Conservation (phyloP, 2,797 vertebrate species). For the Iguana delicatissima region DNA sequence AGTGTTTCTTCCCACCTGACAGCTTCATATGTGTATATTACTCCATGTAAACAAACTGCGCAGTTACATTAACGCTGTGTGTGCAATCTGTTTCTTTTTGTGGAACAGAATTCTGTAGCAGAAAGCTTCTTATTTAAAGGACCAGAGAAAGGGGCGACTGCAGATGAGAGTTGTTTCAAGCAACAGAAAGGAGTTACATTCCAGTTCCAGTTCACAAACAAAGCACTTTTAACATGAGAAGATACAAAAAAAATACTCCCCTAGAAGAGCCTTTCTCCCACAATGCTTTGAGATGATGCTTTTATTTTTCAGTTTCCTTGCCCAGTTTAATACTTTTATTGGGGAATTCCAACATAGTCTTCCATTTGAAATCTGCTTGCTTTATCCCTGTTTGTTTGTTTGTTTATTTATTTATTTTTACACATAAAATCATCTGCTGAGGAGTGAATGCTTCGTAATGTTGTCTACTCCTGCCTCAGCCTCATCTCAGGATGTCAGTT, state of each 20-base stretch:
- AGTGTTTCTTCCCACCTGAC: background rate
- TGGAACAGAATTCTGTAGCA: background rate
- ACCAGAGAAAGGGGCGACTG: background rate
- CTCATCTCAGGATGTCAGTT: no score
- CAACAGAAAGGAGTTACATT: background rate
- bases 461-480: no score
- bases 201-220: background rate
- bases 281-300: background rate
- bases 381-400: no score
- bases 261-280: background rate
- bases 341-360: background rate
- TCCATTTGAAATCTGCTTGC: background rate
- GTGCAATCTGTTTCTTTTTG: no score
- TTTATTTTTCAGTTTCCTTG: background rate
- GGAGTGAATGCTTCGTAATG: no score
- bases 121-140: background rate
- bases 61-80: no score
- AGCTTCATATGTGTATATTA: background rate
- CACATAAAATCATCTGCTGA: no score
- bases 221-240: background rate
- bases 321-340: background rate
- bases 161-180: background rate
- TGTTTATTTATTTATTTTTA: no score
- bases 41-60: background rate
- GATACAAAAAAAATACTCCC: background rate